Conservation (phyloP, 1,140 invertebrate genomes). For the Anastatus disparis region DNA sequence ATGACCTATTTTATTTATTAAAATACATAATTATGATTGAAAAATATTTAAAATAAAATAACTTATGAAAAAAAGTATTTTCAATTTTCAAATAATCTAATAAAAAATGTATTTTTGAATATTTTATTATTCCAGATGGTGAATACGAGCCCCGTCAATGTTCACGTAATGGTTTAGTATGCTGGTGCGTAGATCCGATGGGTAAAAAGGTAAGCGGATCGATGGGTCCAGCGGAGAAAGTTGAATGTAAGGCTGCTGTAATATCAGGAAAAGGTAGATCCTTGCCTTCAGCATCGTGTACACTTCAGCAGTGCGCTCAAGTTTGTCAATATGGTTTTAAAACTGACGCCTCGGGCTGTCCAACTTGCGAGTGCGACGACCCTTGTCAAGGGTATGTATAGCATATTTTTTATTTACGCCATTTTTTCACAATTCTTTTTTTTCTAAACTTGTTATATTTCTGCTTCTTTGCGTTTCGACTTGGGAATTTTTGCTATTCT, state of each 20-base stretch:
- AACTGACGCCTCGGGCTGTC: slow-evolving; percentile 79
- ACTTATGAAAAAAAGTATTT: too few relatives aligned
- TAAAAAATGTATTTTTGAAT: too few relatives aligned
- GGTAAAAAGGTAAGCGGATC: slow-evolving; percentile 81
- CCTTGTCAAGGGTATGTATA: slow-evolving; percentile 77
- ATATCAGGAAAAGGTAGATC: slow-evolving; percentile 48
- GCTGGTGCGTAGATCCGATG: slow-evolving; percentile 84
- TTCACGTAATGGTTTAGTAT: slow-evolving; percentile 84
- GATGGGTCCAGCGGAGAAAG: slow-evolving; percentile 79
- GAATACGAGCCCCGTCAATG: slow-evolving; percentile 79
- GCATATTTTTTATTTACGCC: too few relatives aligned
- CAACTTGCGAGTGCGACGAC: slow-evolving; percentile 86
- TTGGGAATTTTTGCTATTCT: too few relatives aligned
- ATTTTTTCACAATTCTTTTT: background rate
- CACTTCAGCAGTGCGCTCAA: slow-evolving; percentile 73
- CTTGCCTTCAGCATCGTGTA: slow-evolving; percentile 51
- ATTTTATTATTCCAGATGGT: slow-evolving; percentile 67
- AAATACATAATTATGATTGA: too few relatives aligned
- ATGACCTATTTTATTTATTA: too few relatives aligned
- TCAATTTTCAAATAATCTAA: too few relatives aligned
- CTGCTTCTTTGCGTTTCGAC: too few relatives aligned
- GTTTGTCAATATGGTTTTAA: slow-evolving; percentile 88
- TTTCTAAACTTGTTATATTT: too few relatives aligned
- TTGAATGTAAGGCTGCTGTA: slow-evolving; percentile 69
- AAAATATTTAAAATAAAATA: too few relatives aligned